Evolutionary conservation across 2,888 invertebrate genomes (phyloP), one percentile per base, ranked within the genome.

Genomic region (Oxystoma pomonae): DNA sequence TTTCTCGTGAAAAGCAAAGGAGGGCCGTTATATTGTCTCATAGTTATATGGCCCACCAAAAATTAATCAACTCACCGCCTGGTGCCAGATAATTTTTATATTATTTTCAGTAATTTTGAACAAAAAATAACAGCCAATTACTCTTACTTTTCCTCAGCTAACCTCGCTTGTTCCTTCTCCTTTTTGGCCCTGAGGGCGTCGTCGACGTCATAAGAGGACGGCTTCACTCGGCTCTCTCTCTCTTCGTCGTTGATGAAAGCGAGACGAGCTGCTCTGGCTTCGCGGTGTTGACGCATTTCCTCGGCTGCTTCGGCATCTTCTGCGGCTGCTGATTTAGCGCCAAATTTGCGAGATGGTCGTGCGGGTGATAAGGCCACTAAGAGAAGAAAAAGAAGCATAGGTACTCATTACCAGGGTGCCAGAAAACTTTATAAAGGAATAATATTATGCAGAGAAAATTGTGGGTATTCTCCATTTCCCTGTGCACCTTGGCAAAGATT

Each of bases 321-420:
- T 72, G 87, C 78, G 72, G 82, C 79, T 62, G 83, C 84, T 66
- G 82, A 68, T 12, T 70, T 65, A 1, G 69, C 82, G 77, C 86
- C 85, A 81, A 90, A 90, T 78, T 86, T 87, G 77, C 89, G 84
- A 75, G 87, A 85, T 73, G 89, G 87, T 75, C 89, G 86, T 78
- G 84, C 83, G 70, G 89, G 87, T 69, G 87, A 85, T 82, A 89
- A 83, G 75, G 75, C 69, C 18, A 71, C 76, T 77, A 72, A 60
- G n/a, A n/a, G n/a, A n/a, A n/a, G n/a, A n/a, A n/a, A n/a, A n/a
- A n/a, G n/a, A n/a, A n/a, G n/a, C n/a, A n/a, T n/a, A n/a, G n/a
- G n/a, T n/a, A n/a, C n/a, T n/a, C n/a, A n/a, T n/a, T n/a, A n/a
- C n/a, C n/a, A n/a, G n/a, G n/a, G n/a, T n/a, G n/a, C n/a, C n/a